Evolutionary conservation across 2,888 invertebrate genomes (phyloP), one percentile per base, ranked within the genome.

Genomic region (Syrphus vitripennis): DNA sequence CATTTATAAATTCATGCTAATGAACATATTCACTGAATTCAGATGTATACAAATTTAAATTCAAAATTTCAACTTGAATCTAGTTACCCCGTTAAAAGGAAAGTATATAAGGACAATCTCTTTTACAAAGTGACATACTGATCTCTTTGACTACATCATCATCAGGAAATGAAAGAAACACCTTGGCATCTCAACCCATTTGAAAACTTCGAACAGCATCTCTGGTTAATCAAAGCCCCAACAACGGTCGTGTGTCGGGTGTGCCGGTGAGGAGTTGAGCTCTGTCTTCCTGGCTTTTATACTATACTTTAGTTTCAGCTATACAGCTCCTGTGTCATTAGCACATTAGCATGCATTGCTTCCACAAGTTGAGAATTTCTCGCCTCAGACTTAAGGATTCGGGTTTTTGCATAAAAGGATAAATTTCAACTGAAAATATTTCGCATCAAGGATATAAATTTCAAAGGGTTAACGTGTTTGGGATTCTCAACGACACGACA

Each of bases 391-490:
- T 67, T 72, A 74, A 26, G 34, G 53, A 63, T 26, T 19, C 45
- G 31, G 67, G 53, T 69, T 74, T n/a, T 69, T 55, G 71, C 59
- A 61, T 63, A 65, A 67, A n/a, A 67, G 67, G 50, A 67, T 65
- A 75, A 63, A 76, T 82, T 77, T 82, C 59, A 72, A 57, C 40
- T 42, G 45, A 75, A 75, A 79, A 77, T 59, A 59, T 65, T 77
- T 70, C 34, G 53, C 77, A 86, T 86, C 86, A 86, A 86, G 77
- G 86, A 82, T 86, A 86, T 86, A 82, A 69, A 86, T 86, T 86
- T 86, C 86, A 86, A 86, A 86, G 86, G 86, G 86, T 82, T 81
- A 82, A 81, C 84, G 80, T 80, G 84, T 71, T 67, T 80, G 84
- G 80, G 76, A 84, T 84, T 84, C 80, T 65, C 45, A 77, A 76